These are phyloP conservation scores for Cydia fagiglandana DNA, from an alignment of 1,140 invertebrate genomes.

Conservation along the genomic window DNA sequence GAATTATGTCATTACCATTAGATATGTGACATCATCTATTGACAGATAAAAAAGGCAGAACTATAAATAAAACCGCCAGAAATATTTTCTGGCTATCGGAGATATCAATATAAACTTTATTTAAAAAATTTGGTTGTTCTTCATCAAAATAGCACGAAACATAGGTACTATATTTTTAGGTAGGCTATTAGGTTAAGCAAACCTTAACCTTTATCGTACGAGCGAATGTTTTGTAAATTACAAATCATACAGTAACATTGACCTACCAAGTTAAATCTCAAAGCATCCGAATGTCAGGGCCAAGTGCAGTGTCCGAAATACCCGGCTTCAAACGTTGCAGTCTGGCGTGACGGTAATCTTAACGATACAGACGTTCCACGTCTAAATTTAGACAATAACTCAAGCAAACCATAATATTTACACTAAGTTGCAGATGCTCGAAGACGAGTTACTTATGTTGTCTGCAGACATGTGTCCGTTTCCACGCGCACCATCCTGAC, in stretches of 20 bases:
- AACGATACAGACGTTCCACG: not conserved
- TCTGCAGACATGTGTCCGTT: too few relatives aligned
- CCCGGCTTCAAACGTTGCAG: not conserved
- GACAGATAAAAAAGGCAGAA: not conserved
- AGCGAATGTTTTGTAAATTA: too few relatives aligned
- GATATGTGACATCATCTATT: not conserved
- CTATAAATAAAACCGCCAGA: not conserved
- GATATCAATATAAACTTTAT: too few relatives aligned
- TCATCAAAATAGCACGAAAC: too few relatives aligned
- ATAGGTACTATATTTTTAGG: too few relatives aligned
- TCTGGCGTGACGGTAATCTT: not conserved
- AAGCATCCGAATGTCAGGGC: not conserved
- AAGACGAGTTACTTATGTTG: not conserved
- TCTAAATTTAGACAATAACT: slow-evolving; percentile 22
- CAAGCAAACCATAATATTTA: slow-evolving; percentile 21
- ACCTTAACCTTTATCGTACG: too few relatives aligned
- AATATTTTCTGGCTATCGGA: too few relatives aligned
- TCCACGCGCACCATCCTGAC: too few relatives aligned
- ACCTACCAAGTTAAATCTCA: not conserved
- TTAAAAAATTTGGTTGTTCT: too few relatives aligned
- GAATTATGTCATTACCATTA: not conserved
- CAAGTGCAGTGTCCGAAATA: not conserved
- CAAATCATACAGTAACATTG: too few relatives aligned
- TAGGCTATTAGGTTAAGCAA: too few relatives aligned
- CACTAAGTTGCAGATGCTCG: not conserved